These are phyloP conservation scores for Cercopithecus hamlyni DNA, from an alignment of 2,797 vertebrate genomes.

Conservation along the genomic window DNA sequence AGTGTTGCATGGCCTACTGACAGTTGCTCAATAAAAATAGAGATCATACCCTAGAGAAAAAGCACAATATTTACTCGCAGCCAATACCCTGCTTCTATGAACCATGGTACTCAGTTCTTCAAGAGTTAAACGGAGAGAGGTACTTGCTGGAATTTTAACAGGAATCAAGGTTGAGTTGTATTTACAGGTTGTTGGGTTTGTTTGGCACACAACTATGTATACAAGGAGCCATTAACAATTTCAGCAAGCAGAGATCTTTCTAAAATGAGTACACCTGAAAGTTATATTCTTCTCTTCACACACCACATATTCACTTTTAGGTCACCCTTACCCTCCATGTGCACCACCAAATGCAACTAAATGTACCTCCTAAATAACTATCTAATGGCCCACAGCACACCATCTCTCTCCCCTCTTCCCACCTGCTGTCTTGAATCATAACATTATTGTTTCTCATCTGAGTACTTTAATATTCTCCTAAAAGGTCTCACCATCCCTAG, in stretches of 20 bases:
- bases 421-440: not conserved
- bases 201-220: not conserved
- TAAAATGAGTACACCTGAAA: not conserved
- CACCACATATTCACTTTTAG: not conserved
- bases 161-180: not conserved
- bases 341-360: not conserved
- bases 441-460: not conserved
- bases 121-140: not conserved
- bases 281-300: not conserved
- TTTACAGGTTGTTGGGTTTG: not conserved
- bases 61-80: not conserved
- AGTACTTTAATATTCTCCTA: not conserved
- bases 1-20: slow-evolving; percentile 62
- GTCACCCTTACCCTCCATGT: not conserved
- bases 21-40: slow-evolving; percentile 70
- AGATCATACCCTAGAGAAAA: slow-evolving; percentile 50
- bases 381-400: not conserved
- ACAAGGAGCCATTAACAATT: not conserved
- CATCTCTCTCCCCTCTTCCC: too few species aligned
- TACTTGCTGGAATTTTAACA: not conserved
- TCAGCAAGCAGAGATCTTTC: not conserved
- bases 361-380: not conserved
- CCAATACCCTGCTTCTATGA: not conserved
- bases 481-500: not conserved
- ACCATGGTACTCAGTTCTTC: not conserved